Conservation (phyloP, 2,113 vertebrate genomes). For the Maccullochella peelii region DNA sequence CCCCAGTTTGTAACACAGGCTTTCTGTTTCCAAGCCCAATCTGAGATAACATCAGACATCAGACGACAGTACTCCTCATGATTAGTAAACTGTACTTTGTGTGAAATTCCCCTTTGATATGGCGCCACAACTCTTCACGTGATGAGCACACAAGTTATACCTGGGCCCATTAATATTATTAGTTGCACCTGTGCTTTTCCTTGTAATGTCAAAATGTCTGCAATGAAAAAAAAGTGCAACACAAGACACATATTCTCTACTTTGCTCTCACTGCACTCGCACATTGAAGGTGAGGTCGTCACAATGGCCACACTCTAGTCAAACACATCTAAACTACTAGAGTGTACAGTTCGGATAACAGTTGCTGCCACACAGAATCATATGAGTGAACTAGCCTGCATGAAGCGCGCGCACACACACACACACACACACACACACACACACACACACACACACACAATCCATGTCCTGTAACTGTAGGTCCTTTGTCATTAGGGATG, state of each 20-base stretch:
- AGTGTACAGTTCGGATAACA: slow-evolving; percentile 14
- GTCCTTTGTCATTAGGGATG: neutral
- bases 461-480: neutral
- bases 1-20: neutral
- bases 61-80: neutral
- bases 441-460: slow-evolving; percentile 1
- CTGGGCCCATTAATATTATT: neutral
- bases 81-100: no score
- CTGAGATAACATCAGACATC: no score
- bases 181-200: neutral
- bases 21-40: no score
- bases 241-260: neutral
- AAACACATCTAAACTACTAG: slow-evolving; percentile 16
- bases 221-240: neutral
- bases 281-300: slow-evolving; percentile 13
- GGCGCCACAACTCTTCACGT: neutral
- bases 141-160: neutral
- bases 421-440: neutral
- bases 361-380: neutral
- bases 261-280: neutral
- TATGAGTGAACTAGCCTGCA: neutral
- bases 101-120: neutral
- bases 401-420: neutral
- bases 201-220: neutral
- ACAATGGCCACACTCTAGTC: neutral